phyloP scores from a whole-genome alignment of 2,797 vertebrate species.

The Tragelaphus eurycerus region DNA sequence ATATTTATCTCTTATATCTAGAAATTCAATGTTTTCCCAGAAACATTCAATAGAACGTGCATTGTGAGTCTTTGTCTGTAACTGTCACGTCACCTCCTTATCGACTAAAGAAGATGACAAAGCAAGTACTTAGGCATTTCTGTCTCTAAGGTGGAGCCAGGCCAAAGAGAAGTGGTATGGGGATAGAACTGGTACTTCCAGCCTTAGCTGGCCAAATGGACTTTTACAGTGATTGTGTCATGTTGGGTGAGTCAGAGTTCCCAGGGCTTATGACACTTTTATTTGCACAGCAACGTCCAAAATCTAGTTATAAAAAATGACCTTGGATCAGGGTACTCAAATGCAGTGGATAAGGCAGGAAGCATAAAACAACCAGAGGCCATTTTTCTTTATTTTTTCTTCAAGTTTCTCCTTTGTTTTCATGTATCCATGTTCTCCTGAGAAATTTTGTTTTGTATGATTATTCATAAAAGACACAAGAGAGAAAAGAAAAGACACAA shows the following conservation, averaged over 20 bases:
- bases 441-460: not conserved
- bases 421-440: not conserved
- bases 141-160: not conserved
- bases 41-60: not conserved
- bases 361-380: not conserved
- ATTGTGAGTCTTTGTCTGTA: not conserved
- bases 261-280: not conserved
- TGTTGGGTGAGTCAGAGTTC: not conserved
- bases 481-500: not conserved
- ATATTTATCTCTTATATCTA: not conserved
- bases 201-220: not conserved
- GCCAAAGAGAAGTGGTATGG: not conserved
- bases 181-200: not conserved
- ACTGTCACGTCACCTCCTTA: not conserved
- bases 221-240: not conserved
- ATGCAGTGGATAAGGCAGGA: not conserved
- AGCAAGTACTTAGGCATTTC: not conserved
- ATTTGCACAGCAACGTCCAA: not conserved
- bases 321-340: not conserved
- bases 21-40: not conserved
- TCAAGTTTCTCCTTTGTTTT: not conserved
- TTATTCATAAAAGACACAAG: not conserved
- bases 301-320: not conserved
- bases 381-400: not conserved
- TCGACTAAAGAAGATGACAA: not conserved